Conservation (phyloP, 2,113 vertebrate species). For the Lycocorax pyrrhopterus region DNA sequence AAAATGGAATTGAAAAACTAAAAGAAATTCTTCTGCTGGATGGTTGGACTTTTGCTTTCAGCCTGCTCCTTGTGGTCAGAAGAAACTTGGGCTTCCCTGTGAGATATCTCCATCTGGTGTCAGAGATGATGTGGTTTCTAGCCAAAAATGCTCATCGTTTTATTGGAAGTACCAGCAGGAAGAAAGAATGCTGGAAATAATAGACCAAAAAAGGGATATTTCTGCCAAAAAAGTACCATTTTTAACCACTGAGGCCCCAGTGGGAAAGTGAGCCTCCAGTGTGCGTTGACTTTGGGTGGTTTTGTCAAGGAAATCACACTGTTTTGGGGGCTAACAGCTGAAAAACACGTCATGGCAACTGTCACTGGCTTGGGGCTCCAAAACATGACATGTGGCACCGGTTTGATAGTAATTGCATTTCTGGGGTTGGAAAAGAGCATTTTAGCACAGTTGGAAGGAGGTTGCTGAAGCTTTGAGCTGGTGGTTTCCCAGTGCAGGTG, state of each 20-base stretch:
- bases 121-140: background rate
- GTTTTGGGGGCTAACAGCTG: background rate
- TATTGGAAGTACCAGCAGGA: background rate
- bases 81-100: background rate
- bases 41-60: background rate
- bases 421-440: background rate
- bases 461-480: background rate
- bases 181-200: background rate
- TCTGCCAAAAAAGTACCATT: background rate
- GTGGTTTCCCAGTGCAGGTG: background rate
- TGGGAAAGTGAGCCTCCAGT: background rate
- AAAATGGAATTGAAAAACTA: accelerated
- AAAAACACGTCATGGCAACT: background rate
- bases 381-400: accelerated
- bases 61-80: background rate
- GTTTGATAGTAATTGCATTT: background rate
- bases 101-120: background rate
- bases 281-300: background rate
- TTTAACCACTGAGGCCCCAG: background rate
- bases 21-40: background rate
- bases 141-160: background rate
- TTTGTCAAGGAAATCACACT: background rate
- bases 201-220: background rate
- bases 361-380: background rate
- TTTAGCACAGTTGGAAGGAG: background rate